Conservation (phyloP, 2,797 vertebrate species). For the Poecilia velifera region DNA sequence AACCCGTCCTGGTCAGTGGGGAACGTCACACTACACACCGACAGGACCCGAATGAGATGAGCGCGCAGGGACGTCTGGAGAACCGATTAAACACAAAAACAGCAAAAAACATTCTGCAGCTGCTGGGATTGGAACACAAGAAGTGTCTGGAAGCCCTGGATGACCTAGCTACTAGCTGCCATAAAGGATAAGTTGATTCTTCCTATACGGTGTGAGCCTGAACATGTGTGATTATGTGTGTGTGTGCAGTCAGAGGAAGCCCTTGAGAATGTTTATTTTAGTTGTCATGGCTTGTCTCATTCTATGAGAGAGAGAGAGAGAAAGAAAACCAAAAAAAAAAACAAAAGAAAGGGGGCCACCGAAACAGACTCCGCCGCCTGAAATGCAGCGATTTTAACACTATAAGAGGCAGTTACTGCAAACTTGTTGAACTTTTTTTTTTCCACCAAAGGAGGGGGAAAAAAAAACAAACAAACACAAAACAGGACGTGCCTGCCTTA, state of each 20-base stretch:
- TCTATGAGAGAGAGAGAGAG: slow-evolving; percentile 52
- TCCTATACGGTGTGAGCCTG: slow-evolving; percentile 66
- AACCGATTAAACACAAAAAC: slow-evolving; percentile 13
- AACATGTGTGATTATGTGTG: slow-evolving; percentile 64
- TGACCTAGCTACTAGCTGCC: slow-evolving; percentile 87
- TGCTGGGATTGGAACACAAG: slow-evolving; percentile 77
- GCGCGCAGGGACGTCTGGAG: slow-evolving; percentile 26
- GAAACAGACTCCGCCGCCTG: slow-evolving; percentile 6
- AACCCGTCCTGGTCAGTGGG: slow-evolving; percentile 32
- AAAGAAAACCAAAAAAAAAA: neutral
- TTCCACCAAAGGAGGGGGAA: neutral
- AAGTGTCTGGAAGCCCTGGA: slow-evolving; percentile 85
- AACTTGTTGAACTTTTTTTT: slow-evolving; percentile 48
- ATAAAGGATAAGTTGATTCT: slow-evolving; percentile 72
- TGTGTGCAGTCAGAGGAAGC: slow-evolving; percentile 81
- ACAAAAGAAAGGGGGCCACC: slow-evolving; percentile 41
- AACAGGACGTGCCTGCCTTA: slow-evolving; percentile 54
- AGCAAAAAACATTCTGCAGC: slow-evolving; percentile 76
- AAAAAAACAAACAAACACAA: slow-evolving; percentile 42
- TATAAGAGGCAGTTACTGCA: slow-evolving; percentile 72
- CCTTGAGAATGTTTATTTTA: slow-evolving; percentile 73
- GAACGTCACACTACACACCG: slow-evolving; percentile 8
- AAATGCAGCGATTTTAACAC: slow-evolving; percentile 49
- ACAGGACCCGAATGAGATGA: slow-evolving; percentile 42
- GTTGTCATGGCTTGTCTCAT: slow-evolving; percentile 80